phyloP scores from a whole-genome alignment of 2,113 vertebrate genomes.

The Cryptotis parvus region DNA sequence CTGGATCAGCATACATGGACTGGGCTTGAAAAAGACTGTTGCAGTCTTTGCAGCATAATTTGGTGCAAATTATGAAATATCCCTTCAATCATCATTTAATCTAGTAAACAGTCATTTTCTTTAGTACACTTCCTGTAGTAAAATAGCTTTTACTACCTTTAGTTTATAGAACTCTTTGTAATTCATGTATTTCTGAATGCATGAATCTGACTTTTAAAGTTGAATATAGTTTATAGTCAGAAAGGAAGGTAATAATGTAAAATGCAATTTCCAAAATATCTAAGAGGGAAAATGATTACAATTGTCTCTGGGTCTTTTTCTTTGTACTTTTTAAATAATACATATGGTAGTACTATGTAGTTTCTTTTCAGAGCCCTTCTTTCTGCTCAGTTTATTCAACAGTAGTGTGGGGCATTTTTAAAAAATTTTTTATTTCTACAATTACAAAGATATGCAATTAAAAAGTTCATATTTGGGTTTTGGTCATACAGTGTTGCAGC shows the following conservation, averaged over 20 bases:
- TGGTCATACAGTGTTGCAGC: too few relatives aligned
- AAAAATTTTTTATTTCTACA: too few relatives aligned
- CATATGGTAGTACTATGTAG: background rate
- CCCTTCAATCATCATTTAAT: background rate
- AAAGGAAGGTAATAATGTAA: slow-evolving; percentile 24
- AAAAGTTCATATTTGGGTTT: too few relatives aligned
- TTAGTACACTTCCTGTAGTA: background rate
- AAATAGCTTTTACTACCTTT: background rate
- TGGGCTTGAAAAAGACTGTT: too few relatives aligned
- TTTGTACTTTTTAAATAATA: background rate
- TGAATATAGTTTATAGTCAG: background rate
- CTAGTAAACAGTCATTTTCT: background rate
- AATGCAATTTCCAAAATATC: background rate
- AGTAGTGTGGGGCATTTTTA: background rate
- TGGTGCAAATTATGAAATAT: background rate
- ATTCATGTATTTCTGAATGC: background rate
- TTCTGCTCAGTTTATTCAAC: background rate
- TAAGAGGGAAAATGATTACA: background rate
- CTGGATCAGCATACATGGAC: too few relatives aligned
- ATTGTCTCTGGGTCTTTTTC: background rate
- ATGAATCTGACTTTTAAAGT: too few relatives aligned
- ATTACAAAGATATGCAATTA: too few relatives aligned
- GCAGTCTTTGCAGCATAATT: too few relatives aligned
- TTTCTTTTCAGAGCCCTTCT: background rate
- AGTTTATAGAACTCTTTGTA: slow-evolving; percentile 31